A percentile compares a stretch with the other conserved stretches of the same genome.
These are phyloP conservation scores for Phoenicopterus ruber DNA, from an alignment of 2,113 vertebrate species.

Conservation along the genomic window DNA sequence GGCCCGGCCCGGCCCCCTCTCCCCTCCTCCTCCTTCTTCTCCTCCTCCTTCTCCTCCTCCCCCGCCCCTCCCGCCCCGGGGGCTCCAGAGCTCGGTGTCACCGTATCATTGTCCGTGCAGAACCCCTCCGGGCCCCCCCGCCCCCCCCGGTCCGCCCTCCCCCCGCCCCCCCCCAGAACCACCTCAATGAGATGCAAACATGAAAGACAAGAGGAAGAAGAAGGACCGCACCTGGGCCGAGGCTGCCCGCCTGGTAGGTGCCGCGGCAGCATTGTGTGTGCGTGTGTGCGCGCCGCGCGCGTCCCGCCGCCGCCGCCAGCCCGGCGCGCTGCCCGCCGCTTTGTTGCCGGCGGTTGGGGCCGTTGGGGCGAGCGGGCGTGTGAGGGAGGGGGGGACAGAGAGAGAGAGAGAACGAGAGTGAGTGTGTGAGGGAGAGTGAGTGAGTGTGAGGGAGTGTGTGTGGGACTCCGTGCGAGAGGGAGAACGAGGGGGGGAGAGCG, in stretches of 20 bases:
- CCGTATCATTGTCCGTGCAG: neutral
- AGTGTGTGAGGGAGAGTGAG: neutral
- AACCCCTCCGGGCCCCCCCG: conserved; percentile 20
- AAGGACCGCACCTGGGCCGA: conserved; percentile 87
- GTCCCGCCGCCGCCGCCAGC: conserved; percentile 33
- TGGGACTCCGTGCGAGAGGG: neutral
- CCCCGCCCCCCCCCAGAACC: conserved; percentile 45
- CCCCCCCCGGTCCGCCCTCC: conserved; percentile 6
- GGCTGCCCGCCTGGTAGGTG: conserved; percentile 84
- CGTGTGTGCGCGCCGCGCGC: neutral
- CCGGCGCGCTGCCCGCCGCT: conserved; percentile 58
- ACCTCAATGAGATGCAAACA: conserved; percentile 82
- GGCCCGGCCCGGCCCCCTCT: conserved; percentile 4
- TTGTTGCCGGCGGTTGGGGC: conserved; percentile 69
- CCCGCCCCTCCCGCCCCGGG: conserved; percentile 5
- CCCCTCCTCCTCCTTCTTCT: neutral
- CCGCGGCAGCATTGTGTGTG: neutral
- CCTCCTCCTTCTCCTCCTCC: neutral
- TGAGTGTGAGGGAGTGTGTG: neutral
- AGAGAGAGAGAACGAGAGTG: neutral
- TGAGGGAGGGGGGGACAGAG: neutral
- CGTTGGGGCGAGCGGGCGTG: conserved; percentile 37
- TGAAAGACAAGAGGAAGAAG: conserved; percentile 88
- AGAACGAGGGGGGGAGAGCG: neutral
- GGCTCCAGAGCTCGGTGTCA: neutral